Base-by-base conservation (phyloP, 2,888 invertebrate species). In the Apamea anceps region DNA sequence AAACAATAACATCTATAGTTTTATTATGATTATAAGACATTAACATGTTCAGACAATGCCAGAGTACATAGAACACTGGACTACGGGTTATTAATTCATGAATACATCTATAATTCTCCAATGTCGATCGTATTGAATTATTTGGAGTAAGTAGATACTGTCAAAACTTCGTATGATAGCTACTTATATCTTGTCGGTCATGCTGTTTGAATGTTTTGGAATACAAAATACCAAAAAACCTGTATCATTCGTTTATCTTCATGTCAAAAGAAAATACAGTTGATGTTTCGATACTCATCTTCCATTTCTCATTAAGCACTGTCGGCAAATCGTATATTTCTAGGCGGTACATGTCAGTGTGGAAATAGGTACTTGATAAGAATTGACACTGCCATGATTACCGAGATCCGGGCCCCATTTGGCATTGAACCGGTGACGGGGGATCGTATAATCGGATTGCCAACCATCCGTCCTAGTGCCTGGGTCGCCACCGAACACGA, bases 381-480 rank as follows among this genome's bases (percentile, higher is more conserved):
- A 89, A 90, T 89, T 90, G 91, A 90, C 90, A 89, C 84, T 82
- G 88, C 85, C 82, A 85, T 92, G 92, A 92, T 92, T 91, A 90
- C 90, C 72, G 81, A 87, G 90, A 91, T 92, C 90, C 91, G 90
- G 91, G 84, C 82, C 82, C 81, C 81, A 82, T 85, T 85, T 86
- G 86, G 79, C 85, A 85, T 77, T 79, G 85, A 87, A 83, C 81
- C 82, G 86, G 84, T 89, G 91, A 93, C 91, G 90, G 87, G 90
- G 92, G 91, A 89, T 82, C 90, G 87, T 83, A 88, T 93, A 93
- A 94, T 93, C 92, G 88, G 91, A 92, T 93, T 90, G 88, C 79
- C 87, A 87, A 85, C 88, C 89, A 89, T 89, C 88, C 89, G 88
- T 83, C 83, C 87, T 60, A 79, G 80, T 72, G 74, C 66, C 25